Conservation (phyloP, 2,797 vertebrate species). For the Artibeus jamaicensis region DNA sequence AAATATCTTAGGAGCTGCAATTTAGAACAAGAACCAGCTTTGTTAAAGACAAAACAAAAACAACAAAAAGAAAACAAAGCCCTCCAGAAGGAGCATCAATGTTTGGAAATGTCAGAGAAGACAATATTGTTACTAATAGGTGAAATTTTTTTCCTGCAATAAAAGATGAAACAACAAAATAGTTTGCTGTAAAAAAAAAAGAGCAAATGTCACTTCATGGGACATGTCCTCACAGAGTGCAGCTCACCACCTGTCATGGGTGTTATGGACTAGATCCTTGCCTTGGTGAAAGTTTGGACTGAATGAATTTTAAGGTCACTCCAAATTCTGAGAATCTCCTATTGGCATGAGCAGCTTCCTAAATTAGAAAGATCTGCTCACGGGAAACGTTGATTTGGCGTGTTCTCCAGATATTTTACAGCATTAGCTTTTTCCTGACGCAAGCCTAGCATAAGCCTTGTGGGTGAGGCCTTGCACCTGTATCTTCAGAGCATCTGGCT, state of each 20-base stretch:
- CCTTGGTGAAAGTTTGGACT: background rate
- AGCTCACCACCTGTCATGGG: background rate
- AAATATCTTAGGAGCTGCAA: background rate
- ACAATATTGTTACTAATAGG: background rate
- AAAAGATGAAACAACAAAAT: background rate
- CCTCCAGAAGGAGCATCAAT: background rate
- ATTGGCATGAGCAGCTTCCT: background rate
- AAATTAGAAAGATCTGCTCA: constrained; percentile 49
- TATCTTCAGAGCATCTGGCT: background rate
- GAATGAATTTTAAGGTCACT: constrained; percentile 8
- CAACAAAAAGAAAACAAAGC: background rate
- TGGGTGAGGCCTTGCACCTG: background rate
- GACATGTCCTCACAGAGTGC: background rate
- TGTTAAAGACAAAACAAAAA: background rate
- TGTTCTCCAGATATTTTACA: constrained; percentile 37
- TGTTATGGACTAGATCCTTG: background rate
- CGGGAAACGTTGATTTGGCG: constrained; percentile 33
- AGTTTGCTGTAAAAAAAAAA: background rate
- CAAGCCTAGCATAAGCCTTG: background rate
- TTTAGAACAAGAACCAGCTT: background rate
- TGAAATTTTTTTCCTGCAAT: background rate
- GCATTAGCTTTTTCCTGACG: background rate
- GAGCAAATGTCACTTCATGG: fast-evolving
- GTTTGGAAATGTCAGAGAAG: background rate
- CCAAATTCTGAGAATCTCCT: constrained; percentile 17